Conservation (phyloP, 2,797 vertebrate genomes). For the Salmo trutta region DNA sequence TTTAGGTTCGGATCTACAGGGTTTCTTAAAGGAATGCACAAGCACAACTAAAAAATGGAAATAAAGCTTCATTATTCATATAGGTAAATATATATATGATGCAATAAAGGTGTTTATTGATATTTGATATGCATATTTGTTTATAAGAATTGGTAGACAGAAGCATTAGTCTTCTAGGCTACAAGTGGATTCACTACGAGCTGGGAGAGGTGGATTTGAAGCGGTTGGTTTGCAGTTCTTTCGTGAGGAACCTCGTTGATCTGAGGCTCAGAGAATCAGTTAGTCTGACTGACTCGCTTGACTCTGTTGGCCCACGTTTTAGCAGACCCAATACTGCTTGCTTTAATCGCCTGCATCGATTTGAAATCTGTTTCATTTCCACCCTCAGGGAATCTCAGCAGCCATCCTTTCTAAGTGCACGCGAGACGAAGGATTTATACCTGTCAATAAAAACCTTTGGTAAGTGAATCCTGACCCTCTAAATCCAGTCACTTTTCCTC, state of each 20-base stretch:
- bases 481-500: constrained; percentile 78
- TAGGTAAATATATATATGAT: constrained; percentile 39
- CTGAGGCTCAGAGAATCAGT: constrained; percentile 53
- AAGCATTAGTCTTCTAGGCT: neutral
- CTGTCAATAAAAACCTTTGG: constrained; percentile 82
- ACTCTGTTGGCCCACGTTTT: constrained; percentile 62
- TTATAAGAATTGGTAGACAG: neutral
- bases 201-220: constrained; percentile 15
- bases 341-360: constrained; percentile 72
- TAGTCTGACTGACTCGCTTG: constrained; percentile 56
- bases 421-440: constrained; percentile 80
- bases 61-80: constrained; percentile 39
- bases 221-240: constrained; percentile 22
- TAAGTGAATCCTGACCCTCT: constrained; percentile 81
- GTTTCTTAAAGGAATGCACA: constrained; percentile 41
- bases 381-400: constrained; percentile 76
- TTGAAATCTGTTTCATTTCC: constrained; percentile 76
- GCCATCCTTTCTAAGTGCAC: constrained; percentile 77
- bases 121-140: neutral
- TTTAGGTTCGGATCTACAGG: constrained; percentile 60
- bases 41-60: constrained; percentile 15
- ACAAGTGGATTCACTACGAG: neutral
- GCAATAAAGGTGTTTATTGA: constrained; percentile 14
- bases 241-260: constrained; percentile 27
- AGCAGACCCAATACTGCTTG: constrained; percentile 60